Evolutionary conservation across 2,888 invertebrate species (phyloP).

Genomic region (Andrena fulva): DNA sequence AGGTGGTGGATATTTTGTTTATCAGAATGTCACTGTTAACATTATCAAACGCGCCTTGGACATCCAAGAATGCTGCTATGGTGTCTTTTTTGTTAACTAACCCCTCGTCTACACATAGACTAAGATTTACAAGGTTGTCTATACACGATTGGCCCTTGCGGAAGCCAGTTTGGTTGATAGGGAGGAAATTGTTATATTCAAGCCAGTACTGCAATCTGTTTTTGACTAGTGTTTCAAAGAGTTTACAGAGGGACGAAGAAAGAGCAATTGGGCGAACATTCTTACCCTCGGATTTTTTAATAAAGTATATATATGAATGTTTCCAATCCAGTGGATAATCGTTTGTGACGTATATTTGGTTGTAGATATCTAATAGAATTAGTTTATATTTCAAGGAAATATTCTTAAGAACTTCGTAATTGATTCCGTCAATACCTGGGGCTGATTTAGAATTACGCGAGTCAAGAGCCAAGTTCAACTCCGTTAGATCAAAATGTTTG

Average conservation of each 20-base stretch:
- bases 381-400: not conserved
- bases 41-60: not conserved
- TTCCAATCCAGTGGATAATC: not conserved
- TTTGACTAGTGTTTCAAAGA: not conserved
- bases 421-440: not conserved
- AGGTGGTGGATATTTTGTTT: not conserved
- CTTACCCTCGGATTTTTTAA: not conserved
- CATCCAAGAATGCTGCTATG: not conserved
- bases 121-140: not conserved
- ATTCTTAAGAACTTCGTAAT: not conserved
- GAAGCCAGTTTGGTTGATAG: not conserved
- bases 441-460: not conserved
- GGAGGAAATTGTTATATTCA: not conserved
- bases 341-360: constrained; percentile 1
- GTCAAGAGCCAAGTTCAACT: constrained; percentile 5
- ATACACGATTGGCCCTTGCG: constrained; percentile 1
- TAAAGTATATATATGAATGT: not conserved
- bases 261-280: not conserved
- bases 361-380: constrained; percentile 15
- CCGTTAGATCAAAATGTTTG: not conserved
- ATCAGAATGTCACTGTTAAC: not conserved
- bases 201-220: not conserved
- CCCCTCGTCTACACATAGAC: not conserved
- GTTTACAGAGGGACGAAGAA: not conserved
- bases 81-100: not conserved